These are phyloP conservation scores for Tokudaia tokunoshimensis DNA, from an alignment of 2,797 vertebrate genomes.

Conservation along the genomic window DNA sequence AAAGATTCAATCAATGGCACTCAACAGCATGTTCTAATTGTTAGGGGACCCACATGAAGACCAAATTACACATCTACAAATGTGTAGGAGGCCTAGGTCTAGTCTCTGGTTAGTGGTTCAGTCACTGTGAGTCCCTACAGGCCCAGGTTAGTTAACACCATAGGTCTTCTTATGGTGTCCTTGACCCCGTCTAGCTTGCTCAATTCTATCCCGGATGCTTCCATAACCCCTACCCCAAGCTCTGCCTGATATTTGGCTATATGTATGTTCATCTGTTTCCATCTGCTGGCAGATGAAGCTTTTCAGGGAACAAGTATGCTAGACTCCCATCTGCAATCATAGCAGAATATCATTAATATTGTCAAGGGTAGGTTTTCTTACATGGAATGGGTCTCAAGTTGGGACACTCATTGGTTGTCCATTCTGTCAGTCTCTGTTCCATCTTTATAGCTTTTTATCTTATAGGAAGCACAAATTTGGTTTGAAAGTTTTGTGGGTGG, in stretches of 20 bases:
- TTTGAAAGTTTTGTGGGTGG: neutral
- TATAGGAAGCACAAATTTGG: neutral
- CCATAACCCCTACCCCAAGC: neutral
- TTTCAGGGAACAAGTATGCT: neutral
- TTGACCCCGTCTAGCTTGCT: neutral
- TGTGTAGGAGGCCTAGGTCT: neutral
- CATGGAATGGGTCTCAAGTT: neutral
- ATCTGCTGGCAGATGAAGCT: neutral
- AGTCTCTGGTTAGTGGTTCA: neutral
- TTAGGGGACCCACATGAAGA: neutral
- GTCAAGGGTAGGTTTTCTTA: neutral
- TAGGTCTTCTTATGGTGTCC: neutral
- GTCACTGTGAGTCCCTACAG: neutral
- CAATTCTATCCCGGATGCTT: neutral
- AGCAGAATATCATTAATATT: neutral
- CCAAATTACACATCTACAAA: neutral
- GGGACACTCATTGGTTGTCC: neutral
- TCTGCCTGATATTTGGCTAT: neutral
- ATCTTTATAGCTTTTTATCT: neutral
- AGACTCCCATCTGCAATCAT: neutral
- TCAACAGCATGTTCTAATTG: neutral
- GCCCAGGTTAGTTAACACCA: neutral
- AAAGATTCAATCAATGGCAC: neutral
- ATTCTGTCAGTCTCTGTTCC: neutral
- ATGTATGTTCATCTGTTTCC: neutral